These are phyloP conservation scores for Palythoa grandiflora DNA, from an alignment of 92 coral and sea anemone genomes.

Conservation along the genomic window DNA sequence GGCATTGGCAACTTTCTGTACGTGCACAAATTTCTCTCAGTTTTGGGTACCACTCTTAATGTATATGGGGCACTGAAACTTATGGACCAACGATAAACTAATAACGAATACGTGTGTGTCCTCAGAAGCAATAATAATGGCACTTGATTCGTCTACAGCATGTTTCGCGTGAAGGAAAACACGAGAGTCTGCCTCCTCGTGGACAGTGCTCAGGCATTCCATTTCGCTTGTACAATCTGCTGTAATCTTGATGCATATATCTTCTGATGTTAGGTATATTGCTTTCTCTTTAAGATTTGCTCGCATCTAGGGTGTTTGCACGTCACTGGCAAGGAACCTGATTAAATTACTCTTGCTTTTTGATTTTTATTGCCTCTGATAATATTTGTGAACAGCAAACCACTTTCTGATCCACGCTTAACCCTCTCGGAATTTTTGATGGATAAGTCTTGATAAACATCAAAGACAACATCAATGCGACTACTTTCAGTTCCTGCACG, in stretches of 20 bases:
- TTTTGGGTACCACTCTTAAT: conserved; percentile 51
- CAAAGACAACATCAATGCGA: conserved; percentile 56
- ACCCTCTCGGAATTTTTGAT: conserved; percentile 70
- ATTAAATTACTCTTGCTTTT: conserved; percentile 50
- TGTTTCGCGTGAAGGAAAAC: conserved; percentile 52
- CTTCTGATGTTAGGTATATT: conserved; percentile 45
- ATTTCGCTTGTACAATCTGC: background rate
- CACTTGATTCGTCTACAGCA: conserved; percentile 53
- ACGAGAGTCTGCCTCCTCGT: conserved; percentile 65
- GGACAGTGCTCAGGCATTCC: conserved; percentile 9
- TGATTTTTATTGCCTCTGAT: conserved; percentile 4
- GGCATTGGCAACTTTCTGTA: conserved; percentile 50
- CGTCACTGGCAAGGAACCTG: conserved; percentile 56
- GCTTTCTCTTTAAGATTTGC: background rate
- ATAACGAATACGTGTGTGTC: conserved; percentile 57
- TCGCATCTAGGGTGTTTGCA: conserved; percentile 24
- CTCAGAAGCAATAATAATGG: conserved; percentile 49
- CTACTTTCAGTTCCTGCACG: conserved; percentile 12
- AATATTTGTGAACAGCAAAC: conserved; percentile 49
- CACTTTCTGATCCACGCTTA: conserved; percentile 46
- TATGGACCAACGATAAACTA: conserved; percentile 43
- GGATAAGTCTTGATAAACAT: conserved; percentile 42
- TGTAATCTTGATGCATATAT: conserved; percentile 1
- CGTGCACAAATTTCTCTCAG: conserved; percentile 7
- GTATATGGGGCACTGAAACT: conserved; percentile 50